A percentile compares a stretch with the other conserved stretches of the same genome.
Conservation (phyloP, 1,140 invertebrate genomes). For the Cylas formicarius region DNA sequence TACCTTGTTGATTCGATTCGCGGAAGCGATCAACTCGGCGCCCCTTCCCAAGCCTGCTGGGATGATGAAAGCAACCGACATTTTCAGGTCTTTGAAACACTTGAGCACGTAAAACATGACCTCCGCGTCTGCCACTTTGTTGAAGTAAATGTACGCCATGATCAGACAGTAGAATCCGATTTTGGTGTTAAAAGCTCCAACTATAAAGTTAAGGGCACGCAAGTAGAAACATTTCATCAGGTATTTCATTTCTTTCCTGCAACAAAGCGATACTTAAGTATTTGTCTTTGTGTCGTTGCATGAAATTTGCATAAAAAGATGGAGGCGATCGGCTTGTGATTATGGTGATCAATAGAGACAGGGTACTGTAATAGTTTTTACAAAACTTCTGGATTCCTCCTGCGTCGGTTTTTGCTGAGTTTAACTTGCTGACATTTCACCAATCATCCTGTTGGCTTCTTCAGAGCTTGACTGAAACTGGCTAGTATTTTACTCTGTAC, state of each 20-base stretch:
- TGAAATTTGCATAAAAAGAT: too few species aligned
- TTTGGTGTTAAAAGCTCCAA: conserved; percentile 56
- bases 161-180: conserved; percentile 46
- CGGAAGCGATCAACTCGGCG: conserved; percentile 41
- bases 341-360: too few species aligned
- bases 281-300: too few species aligned
- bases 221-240: conserved; percentile 23
- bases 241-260: conserved; percentile 27
- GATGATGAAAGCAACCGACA: conserved; percentile 65
- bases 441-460: too few species aligned
- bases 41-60: conserved; percentile 57
- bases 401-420: too few species aligned
- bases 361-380: too few species aligned
- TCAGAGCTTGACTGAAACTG: too few species aligned
- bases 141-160: conserved; percentile 61
- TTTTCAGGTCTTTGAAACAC: conserved; percentile 64
- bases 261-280: conserved; percentile 14
- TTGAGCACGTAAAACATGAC: conserved; percentile 68
- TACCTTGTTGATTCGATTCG: conserved; percentile 26
- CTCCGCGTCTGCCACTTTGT: conserved; percentile 61
- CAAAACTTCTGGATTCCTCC: too few species aligned
- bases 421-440: too few species aligned
- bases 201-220: conserved; percentile 17
- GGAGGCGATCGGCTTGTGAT: too few species aligned
- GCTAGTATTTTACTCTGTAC: too few species aligned